These are phyloP conservation scores for Linepithema humile DNA, from an alignment of 1,140 invertebrate species.

Conservation along the genomic window DNA sequence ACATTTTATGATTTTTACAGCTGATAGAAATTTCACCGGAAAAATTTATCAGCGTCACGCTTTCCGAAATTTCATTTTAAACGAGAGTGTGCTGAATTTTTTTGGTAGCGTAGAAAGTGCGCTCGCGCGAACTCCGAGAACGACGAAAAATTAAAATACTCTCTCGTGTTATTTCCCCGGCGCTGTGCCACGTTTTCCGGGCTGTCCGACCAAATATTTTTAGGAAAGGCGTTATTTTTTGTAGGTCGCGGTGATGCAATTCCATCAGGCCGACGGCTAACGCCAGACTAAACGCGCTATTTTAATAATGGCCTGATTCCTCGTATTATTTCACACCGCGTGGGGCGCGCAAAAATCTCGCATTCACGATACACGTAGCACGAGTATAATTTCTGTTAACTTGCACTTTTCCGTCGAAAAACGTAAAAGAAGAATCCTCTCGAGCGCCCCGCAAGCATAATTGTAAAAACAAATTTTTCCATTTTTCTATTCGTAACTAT, in stretches of 20 bases:
- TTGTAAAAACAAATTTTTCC: neutral
- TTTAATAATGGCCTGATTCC: constrained; percentile 57
- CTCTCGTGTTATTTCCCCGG: neutral
- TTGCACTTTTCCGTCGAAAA: constrained; percentile 3
- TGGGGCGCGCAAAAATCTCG: constrained; percentile 24
- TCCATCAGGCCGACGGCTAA: constrained; percentile 48
- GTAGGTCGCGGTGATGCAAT: constrained; percentile 50
- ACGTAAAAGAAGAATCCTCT: neutral
- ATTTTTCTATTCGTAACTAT: neutral
- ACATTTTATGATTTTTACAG: neutral
- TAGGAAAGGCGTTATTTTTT: constrained; percentile 57
- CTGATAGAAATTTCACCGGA: neutral
- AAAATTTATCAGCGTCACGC: neutral
- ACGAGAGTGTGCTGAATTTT: neutral
- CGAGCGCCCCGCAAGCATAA: neutral
- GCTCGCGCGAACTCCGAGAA: neutral
- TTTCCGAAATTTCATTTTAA: neutral
- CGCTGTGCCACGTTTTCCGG: neutral
- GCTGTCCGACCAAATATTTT: constrained; percentile 44
- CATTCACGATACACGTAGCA: neutral
- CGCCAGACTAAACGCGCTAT: constrained; percentile 56
- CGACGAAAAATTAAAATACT: constrained; percentile 23
- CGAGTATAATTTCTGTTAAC: constrained; percentile 26
- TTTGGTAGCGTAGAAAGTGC: neutral
- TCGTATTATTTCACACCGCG: constrained; percentile 43